Base-by-base conservation (phyloP, 2,797 vertebrate genomes). In the Aphelocoma californica region DNA sequence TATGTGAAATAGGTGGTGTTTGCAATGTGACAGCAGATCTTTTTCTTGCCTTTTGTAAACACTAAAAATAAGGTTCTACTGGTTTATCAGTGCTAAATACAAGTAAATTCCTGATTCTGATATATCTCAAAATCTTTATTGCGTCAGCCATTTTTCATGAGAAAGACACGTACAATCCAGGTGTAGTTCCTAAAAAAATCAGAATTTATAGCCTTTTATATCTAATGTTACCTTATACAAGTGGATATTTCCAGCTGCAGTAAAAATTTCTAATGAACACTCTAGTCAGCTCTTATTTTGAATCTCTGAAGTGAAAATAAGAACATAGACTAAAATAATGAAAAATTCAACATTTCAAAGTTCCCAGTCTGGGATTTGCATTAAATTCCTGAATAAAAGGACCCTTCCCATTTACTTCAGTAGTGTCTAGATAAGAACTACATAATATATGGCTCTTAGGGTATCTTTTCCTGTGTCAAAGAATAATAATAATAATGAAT, bases 221-320 rank as follows among this genome's bases (percentile, higher is more conserved):
- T 44, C 7, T 69, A 56, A 88, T 58, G 29, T 42, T 92, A 60
- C 56, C 36, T 86, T 75, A 4, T 47, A 42, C 24, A 65, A 12
- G 28, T 11, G 15, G 67, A 38, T 58, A 72, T 15, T 83, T 92
- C 56, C 31, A 79, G 53, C 44, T 87, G 8, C 26, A 91, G 8
- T 71, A 91, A 93, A 89, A 38, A 81, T 51, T 45, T 92, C 74
- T 28, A 10, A 36, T 83, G 90, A 90, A 57, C 7, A 28, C 73
- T 45, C 72, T 77, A 60, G 29, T 54, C 57, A 77, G 40, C 8
- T 94, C 31, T 87, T 91, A 29, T 70, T 96, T 94, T 90, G 42
- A 47, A 92, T 65, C 62, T 96, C 60, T 92, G 60, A 92, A 92
- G 23, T 91, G 36, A 92, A 96, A 96, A 96, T 72, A 40, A 7